A percentile compares a stretch with the other conserved stretches of the same genome.
Conservation (phyloP, 2,888 invertebrate species). For the Lasius fuliginosus region DNA sequence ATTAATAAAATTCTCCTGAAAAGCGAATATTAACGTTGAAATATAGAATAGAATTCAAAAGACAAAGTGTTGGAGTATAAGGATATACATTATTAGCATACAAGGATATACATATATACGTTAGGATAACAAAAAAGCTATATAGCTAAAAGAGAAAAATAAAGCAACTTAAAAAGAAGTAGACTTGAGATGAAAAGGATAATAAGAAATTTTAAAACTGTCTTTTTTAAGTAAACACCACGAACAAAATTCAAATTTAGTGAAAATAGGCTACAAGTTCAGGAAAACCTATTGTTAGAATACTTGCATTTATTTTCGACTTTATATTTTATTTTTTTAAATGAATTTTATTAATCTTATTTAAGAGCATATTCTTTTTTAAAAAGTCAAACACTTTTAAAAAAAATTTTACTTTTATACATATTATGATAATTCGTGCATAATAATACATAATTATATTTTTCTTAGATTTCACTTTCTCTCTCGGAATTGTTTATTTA, state of each 20-base stretch:
- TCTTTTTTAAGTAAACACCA: neutral
- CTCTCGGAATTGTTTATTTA: neutral
- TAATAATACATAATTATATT: neutral
- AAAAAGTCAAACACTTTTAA: neutral
- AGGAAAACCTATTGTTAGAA: neutral
- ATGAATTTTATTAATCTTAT: neutral
- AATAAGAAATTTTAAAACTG: neutral
- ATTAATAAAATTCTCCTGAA: slow-evolving; percentile 22
- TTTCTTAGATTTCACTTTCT: neutral
- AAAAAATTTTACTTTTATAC: neutral
- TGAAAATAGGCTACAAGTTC: neutral
- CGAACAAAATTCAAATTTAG: neutral
- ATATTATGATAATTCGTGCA: neutral
- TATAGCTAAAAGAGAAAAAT: neutral
- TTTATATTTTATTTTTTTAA: neutral
- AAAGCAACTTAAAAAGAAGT: neutral
- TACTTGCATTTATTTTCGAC: neutral
- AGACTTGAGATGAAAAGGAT: neutral
- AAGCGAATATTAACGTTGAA: neutral
- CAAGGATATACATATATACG: neutral
- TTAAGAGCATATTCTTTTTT: neutral
- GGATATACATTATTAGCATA: too few relatives aligned
- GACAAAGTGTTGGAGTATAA: neutral
- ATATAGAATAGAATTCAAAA: neutral
- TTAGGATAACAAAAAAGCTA: neutral